A percentile compares a stretch with the other conserved stretches of the same genome.
phyloP scores from a whole-genome alignment of 2,888 invertebrate genomes.

The Melanophora roralis region DNA sequence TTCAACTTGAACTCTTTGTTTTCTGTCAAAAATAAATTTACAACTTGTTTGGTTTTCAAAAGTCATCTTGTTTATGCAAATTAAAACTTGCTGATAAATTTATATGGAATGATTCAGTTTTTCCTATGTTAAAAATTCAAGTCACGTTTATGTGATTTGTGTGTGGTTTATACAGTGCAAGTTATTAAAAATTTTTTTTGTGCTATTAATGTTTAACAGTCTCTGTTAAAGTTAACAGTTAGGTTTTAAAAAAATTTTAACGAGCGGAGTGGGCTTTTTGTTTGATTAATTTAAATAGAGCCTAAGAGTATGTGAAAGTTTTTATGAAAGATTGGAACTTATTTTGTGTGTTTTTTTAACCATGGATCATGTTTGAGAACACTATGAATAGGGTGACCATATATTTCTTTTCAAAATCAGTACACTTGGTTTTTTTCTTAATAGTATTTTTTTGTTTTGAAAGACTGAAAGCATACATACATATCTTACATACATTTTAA shows the following conservation, averaged over 20 bases:
- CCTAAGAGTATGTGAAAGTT: constrained; percentile 8
- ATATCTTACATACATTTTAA: no score
- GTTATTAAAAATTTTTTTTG: not conserved
- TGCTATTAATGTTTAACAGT: not conserved
- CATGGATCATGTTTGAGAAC: no score
- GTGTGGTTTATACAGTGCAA: not conserved
- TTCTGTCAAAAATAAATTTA: not conserved
- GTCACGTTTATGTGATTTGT: not conserved
- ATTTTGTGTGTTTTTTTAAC: no score
- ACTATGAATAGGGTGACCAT: no score
- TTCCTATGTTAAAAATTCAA: not conserved
- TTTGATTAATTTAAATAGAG: not conserved
- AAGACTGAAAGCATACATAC: no score
- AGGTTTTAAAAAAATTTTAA: not conserved
- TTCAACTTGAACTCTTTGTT: constrained; percentile 55
- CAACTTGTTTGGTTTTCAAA: not conserved
- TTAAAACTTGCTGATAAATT: constrained; percentile 26
- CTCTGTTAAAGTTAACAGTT: not conserved
- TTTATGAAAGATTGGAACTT: not conserved
- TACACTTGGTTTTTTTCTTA: no score
- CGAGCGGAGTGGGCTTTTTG: not conserved
- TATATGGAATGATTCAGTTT: constrained; percentile 36
- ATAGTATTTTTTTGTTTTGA: no score
- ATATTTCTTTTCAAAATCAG: no score
- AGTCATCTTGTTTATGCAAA: constrained; percentile 18